These are phyloP conservation scores for Artemia franciscana DNA, from an alignment of 1,140 invertebrate species.

Conservation along the genomic window DNA sequence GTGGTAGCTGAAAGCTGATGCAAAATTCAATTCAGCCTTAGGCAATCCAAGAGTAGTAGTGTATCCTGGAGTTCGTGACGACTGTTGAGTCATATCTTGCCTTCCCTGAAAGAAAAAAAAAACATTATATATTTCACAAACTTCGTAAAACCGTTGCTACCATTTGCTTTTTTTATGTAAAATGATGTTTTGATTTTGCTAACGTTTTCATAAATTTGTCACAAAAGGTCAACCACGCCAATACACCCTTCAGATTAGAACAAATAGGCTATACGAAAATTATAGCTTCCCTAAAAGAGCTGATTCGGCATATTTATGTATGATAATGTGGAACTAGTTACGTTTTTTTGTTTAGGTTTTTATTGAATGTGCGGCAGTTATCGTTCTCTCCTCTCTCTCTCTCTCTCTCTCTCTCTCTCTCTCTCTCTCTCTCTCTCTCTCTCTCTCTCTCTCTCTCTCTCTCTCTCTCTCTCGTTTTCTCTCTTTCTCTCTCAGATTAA, in stretches of 20 bases:
- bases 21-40: not conserved
- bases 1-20: not conserved
- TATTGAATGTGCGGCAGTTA: not conserved
- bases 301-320: not conserved
- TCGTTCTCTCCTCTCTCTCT: constrained; percentile 1
- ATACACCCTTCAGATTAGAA: not conserved
- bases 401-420: no score
- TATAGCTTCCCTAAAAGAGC: not conserved
- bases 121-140: no score
- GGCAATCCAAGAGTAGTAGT: not conserved
- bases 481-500: no score
- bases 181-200: no score
- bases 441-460: constrained; percentile 2
- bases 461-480: not conserved
- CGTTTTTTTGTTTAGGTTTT: constrained; percentile 1
- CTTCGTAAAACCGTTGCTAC: no score
- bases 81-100: not conserved
- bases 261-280: not conserved
- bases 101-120: not conserved
- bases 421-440: no score
- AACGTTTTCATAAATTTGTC: no score
- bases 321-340: not conserved
- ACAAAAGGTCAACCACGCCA: not conserved
- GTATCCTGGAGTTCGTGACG: not conserved
- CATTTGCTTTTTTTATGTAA: no score